Evolutionary conservation across 2,113 vertebrate species (phyloP).

Genomic region (Protomyctophum bolini): DNA sequence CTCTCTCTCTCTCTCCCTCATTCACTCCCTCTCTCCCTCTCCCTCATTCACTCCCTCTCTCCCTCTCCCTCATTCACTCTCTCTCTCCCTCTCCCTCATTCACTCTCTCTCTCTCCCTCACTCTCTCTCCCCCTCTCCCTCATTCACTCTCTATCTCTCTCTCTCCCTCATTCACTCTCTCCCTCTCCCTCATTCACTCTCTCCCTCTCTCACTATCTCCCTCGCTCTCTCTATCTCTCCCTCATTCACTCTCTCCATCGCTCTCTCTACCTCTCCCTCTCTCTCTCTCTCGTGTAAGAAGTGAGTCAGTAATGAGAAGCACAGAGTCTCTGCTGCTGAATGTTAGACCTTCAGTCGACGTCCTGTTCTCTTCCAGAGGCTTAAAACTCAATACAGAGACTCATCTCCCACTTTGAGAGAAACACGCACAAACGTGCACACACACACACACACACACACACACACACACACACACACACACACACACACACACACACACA

Average conservation of each 20-base stretch:
- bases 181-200: not conserved
- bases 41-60: not conserved
- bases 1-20: too few species aligned
- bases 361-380: conserved; percentile 50
- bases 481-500: too few species aligned
- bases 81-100: conserved; percentile 33
- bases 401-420: conserved; percentile 24
- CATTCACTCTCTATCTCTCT: not conserved
- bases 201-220: not conserved
- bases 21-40: conserved; percentile 20
- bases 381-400: conserved; percentile 60
- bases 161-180: not conserved
- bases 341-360: conserved; percentile 46
- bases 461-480: too few species aligned
- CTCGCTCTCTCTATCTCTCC: not conserved
- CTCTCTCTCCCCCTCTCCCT: not conserved
- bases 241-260: not conserved
- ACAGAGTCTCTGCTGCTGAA: conserved; percentile 62
- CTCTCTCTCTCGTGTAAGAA: conserved; percentile 22
- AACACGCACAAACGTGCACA: not conserved
- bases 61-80: too few species aligned
- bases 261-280: not conserved
- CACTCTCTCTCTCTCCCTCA: not conserved
- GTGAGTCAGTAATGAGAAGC: conserved; percentile 45
- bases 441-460: too few species aligned